A percentile compares a stretch with the other conserved stretches of the same genome.
Conservation (phyloP, 2,888 invertebrate genomes). For the Rhagonycha lutea region DNA sequence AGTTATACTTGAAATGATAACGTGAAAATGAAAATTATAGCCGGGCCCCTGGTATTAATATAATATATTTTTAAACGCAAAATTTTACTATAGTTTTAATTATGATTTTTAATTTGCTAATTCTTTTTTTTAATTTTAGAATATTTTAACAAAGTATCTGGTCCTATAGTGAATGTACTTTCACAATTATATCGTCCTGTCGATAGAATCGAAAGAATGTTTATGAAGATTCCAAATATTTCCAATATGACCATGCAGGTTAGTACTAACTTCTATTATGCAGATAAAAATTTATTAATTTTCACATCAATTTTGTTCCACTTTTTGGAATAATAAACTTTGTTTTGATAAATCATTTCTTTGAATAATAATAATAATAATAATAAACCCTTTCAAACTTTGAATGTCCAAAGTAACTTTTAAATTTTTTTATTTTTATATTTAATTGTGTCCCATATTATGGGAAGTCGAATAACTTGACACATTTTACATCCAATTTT, state of each 20-base stretch:
- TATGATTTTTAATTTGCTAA: background rate
- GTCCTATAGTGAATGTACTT: constrained; percentile 55
- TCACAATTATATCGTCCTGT: constrained; percentile 63
- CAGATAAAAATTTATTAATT: background rate
- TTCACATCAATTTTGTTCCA: background rate
- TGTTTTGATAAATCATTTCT: background rate
- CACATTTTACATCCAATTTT: background rate
- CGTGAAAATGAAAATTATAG: no score
- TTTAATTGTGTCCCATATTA: background rate
- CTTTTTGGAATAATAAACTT: background rate
- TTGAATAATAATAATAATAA: background rate
- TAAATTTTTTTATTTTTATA: background rate
- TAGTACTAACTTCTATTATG: constrained; percentile 24
- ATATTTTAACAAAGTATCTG: constrained; percentile 48
- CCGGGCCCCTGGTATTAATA: no score
- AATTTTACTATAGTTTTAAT: no score
- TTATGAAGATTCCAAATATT: constrained; percentile 71
- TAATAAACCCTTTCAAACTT: no score
- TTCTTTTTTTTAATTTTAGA: constrained; percentile 42
- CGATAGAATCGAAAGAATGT: constrained; percentile 66
- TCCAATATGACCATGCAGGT: constrained; percentile 74
- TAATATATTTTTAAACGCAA: no score
- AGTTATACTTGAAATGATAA: no score
- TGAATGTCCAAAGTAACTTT: background rate
- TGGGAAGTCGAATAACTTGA: background rate